Evolutionary conservation across 2,113 vertebrate genomes (phyloP), one percentile per base, ranked within the genome.

Genomic region (Oreochromis niloticus): DNA sequence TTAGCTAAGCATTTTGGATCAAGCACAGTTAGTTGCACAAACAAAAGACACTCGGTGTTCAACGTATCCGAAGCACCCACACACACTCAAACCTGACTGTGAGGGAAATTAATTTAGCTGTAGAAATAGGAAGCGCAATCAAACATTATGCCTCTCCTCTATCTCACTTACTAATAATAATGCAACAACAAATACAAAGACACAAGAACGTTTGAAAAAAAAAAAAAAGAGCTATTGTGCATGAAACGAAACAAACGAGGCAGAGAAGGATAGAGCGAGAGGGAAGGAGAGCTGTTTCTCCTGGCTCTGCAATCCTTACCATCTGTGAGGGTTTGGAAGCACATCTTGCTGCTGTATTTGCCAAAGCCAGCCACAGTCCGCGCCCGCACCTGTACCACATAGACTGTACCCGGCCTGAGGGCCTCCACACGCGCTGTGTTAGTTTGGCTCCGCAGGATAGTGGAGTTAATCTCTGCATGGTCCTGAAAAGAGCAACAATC

Each of bases 331-430:
- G 98, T 99, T 96, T 99, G 99, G 97, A 99, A 99, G 97, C 98
- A 99, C 98, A 99, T 99, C 97, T 99, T 99, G 93, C 98, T 98
- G n/a, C 99, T 99, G 97, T 98, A 99, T 96, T 98, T 99, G 94
- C 99, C 99, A 2, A 99, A 99, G 89, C 98, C 99, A 0, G 99
- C 99, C 90, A 99, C 98, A 0, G 98, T 99, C 93, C 98, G 96
- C 1, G 99, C 99, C 1, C 99, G 97, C 95, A 99, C 98, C 96
- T 99, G 98, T 12, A 99, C 98, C 93, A 99, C 98, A 1, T 99
- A 99, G 4, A 99, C 97, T 54, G 98, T 98, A 68, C 98, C 99
- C 0, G 98, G 96, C 71, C 98, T 94, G 57, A 99, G 97, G 85
- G 97, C 97, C 27, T 99, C 98, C 13, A 99, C 97, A 3, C 97